Evolutionary conservation across 2,888 invertebrate species (phyloP), one percentile per base, ranked within the genome.

Genomic region (Stenurella melanura): DNA sequence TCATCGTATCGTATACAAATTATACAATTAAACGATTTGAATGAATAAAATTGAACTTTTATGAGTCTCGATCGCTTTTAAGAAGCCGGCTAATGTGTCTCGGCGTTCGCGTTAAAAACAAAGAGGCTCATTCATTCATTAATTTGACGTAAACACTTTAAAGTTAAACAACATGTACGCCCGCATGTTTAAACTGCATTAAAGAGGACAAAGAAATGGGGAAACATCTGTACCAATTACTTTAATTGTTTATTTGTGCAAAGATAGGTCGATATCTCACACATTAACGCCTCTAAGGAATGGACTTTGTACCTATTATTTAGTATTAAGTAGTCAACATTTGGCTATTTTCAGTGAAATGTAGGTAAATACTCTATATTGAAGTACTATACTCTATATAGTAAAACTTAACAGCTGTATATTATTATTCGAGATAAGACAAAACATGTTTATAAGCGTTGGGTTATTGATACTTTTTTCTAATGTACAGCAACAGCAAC

Each of bases 201-300:
- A 67, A 50, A 64, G 71, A 26, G 67, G 67, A 70, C 71, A 71
- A 74, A 74, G 67, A 42, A 70, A 70, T 58, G 67, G 60, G 54
- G 70, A 72, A 77, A 77, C 77, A 77, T 77, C 77, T 77, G 77
- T 74, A 77, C 77, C 77, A 74, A 77, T 77, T 77, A 72, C 66
- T 63, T 74, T 74, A 74, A 70, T 70, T 60, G 60, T 77, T 77
- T 77, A 77, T 77, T 77, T 77, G 77, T 71, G 71, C 74, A 64
- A 63, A 17, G 74, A 74, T 72, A 58, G 74, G 74, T 68, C 72
- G 70, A 58, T 42, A 58, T 42, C 42, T 11, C 60, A 42, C n/a
- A 21, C 18, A 42, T 60, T 58, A 34, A 18, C 10, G 10, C 3
- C 64, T 38, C 42, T 2, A 3, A 17, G 17, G 17, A 19, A 6